Percentiles rank a stretch among this genome's conserved stretches.
Conservation (phyloP, 1,140 invertebrate species). For the Holotrichia oblita region DNA sequence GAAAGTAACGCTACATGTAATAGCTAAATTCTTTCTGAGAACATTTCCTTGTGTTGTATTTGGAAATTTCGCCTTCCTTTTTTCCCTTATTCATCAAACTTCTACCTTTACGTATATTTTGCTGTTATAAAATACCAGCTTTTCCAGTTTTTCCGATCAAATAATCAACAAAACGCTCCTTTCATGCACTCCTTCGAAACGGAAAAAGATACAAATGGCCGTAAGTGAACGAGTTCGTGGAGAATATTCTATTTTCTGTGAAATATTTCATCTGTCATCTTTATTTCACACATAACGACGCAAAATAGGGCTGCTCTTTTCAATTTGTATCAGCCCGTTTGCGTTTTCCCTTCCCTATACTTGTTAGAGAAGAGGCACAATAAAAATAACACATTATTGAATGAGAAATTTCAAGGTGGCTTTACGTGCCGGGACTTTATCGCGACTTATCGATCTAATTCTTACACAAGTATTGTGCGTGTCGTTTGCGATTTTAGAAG, state of each 20-base stretch:
- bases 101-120: neutral
- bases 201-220: conserved; percentile 35
- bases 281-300: conserved; percentile 29
- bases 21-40: no score
- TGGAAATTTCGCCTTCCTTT: no score
- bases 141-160: conserved; percentile 24
- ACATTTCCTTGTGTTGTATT: no score
- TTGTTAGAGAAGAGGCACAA: conserved; percentile 31
- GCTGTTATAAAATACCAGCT: conserved; percentile 11
- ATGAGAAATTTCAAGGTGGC: conserved; percentile 33
- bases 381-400: conserved; percentile 36
- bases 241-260: conserved; percentile 27
- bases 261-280: conserved; percentile 35
- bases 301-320: conserved; percentile 9
- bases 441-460: conserved; percentile 22
- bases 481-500: conserved; percentile 18
- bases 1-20: no score
- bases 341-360: conserved; percentile 7
- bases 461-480: conserved; percentile 10
- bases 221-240: conserved; percentile 27
- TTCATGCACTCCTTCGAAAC: conserved; percentile 17
- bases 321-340: conserved; percentile 24
- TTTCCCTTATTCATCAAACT: neutral
- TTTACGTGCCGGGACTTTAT: conserved; percentile 35
- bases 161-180: conserved; percentile 31